Conservation (phyloP, 2,113 vertebrate genomes). For the Macrotis lagotis region DNA sequence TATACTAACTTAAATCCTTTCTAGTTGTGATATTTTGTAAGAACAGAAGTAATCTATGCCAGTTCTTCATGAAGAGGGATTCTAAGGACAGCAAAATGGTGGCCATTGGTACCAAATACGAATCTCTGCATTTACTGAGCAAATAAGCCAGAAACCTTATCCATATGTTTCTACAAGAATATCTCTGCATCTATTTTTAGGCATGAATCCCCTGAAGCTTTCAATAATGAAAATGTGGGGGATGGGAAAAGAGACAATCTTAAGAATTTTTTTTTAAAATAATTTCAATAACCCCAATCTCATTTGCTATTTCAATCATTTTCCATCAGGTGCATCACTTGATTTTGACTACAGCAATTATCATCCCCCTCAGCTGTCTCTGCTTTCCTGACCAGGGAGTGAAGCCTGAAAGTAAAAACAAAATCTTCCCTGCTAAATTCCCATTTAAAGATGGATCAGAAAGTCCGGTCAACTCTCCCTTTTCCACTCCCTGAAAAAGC, state of each 20-base stretch:
- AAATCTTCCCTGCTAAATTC: neutral
- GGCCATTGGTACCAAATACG: neutral
- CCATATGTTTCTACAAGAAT: conserved; percentile 62
- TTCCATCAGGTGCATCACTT: neutral
- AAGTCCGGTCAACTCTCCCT: neutral
- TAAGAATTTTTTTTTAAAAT: neutral
- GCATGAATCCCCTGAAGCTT: conserved; percentile 63
- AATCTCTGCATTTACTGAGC: conserved; percentile 58
- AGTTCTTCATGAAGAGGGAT: neutral
- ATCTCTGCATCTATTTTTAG: conserved; percentile 64
- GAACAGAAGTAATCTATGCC: neutral
- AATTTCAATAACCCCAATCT: neutral
- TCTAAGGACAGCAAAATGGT: neutral
- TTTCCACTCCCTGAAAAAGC: neutral
- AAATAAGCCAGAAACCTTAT: conserved; percentile 50
- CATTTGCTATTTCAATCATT: neutral
- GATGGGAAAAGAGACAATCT: neutral
- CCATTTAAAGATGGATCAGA: neutral
- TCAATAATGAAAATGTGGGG: conserved; percentile 54
- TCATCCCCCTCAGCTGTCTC: neutral
- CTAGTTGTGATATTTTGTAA: neutral
- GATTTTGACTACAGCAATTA: neutral
- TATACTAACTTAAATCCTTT: neutral
- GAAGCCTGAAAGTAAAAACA: neutral
- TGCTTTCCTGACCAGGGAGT: neutral